These are phyloP conservation scores for Galleria mellonella DNA, from an alignment of 1,140 invertebrate species.

Conservation along the genomic window DNA sequence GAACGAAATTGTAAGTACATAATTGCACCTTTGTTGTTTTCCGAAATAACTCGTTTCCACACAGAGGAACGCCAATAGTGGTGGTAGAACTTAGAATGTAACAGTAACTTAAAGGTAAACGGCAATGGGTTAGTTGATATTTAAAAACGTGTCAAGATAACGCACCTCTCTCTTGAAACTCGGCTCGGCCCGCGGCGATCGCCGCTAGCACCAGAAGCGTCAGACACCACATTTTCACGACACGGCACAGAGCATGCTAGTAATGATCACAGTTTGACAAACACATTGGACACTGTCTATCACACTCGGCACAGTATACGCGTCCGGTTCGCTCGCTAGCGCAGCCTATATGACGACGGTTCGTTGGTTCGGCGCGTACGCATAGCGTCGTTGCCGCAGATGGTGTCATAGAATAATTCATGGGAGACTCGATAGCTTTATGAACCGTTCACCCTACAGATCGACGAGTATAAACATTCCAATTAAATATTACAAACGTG, in stretches of 20 bases:
- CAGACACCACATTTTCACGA: conserved; percentile 42
- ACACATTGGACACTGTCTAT: too few relatives aligned
- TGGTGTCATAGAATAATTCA: conserved; percentile 18
- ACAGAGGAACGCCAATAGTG: too few relatives aligned
- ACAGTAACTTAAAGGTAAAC: too few relatives aligned
- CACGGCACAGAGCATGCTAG: conserved; percentile 46
- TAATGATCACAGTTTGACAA: conserved; percentile 30
- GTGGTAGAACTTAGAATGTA: too few relatives aligned
- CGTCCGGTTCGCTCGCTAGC: conserved; percentile 41
- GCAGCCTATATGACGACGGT: conserved; percentile 34
- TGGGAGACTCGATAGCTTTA: conserved; percentile 8
- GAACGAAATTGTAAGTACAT: too few relatives aligned
- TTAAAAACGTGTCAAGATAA: neutral
- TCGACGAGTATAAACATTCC: too few relatives aligned
- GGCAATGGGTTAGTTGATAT: too few relatives aligned
- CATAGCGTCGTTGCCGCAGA: conserved; percentile 14
- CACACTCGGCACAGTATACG: conserved; percentile 22
- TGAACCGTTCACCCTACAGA: too few relatives aligned
- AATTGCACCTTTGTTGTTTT: too few relatives aligned
- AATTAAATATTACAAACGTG: too few relatives aligned
- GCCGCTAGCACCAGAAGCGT: conserved; percentile 26
- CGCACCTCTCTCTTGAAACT: conserved; percentile 57
- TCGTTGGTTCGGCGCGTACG: conserved; percentile 30
- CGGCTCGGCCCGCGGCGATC: conserved; percentile 30
- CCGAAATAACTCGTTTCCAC: too few relatives aligned